Base-by-base conservation (phyloP, 1,140 invertebrate genomes). In the Drosophila rhopaloa region DNA sequence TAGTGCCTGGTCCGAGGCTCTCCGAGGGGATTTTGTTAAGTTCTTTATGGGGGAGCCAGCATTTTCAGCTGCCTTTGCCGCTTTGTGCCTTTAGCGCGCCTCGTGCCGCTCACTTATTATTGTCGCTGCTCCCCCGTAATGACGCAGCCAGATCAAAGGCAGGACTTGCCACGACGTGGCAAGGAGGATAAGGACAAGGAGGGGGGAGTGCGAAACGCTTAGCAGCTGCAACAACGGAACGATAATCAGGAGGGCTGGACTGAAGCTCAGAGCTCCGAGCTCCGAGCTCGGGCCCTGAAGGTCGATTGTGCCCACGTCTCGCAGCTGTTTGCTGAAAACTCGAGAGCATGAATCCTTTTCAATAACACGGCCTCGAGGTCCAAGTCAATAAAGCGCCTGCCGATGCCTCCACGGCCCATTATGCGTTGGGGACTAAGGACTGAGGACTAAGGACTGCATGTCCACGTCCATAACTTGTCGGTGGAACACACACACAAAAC, bases 131-230 rank as follows among this genome's bases (percentile, higher is more conserved):
- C 35, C 63, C 54, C 50, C 82, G 48, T 79, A 83, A 86, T 83
- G 83, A 76, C 57, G 72, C 41, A 60, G 54, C 19, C 76, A 80
- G 71, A 88, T 88, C 83, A 88, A 86, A 86, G 83, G 67, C 76
- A 88, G 68, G 67, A 71, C 29, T 32, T 51, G 79, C 37, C 67
- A 37, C 24, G 24, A 24, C 24, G 24, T 24, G 24, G 24, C 38
- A 14, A 2, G 43, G 8, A n/a, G 13, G n/a, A 7, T 32, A 2
- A 7, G 7, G n/a, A 11, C 19, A 3, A n/a, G n/a, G n/a, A n/a
- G 24, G 43, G 16, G n/a, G n/a, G 19, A 6, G 43, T 35, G 37
- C 48, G 16, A 58, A 82, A 61, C 59, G 76, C 46, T 72, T 70
- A 65, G 54, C 81, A 81, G 66, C 47, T 70, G 82, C 66, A 76